These are phyloP conservation scores for Callyntrura sp. DNA, from an alignment of 2,888 invertebrate genomes.

Conservation along the genomic window DNA sequence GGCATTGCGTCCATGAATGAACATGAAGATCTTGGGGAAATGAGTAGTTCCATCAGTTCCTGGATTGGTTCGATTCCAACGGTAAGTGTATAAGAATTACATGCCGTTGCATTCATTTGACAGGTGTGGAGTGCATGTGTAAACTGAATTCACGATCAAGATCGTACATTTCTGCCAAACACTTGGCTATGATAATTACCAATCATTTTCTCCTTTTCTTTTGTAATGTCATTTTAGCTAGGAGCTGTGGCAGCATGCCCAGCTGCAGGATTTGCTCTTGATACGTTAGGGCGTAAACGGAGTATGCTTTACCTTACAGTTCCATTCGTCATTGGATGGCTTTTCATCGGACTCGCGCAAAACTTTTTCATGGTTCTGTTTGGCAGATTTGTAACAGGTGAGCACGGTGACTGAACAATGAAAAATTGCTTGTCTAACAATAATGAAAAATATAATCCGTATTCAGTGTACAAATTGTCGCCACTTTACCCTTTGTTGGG, in stretches of 20 bases:
- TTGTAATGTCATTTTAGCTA: conserved; percentile 83
- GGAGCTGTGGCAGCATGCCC: conserved; percentile 82
- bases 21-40: conserved; percentile 69
- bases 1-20: conserved; percentile 70
- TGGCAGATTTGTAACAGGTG: conserved; percentile 85
- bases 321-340: conserved; percentile 85
- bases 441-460: no score
- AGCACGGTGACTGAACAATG: no score
- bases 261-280: conserved; percentile 83
- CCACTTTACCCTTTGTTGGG: no score
- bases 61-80: conserved; percentile 87
- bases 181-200: no score
- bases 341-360: conserved; percentile 84
- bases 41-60: conserved; percentile 87
- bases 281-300: conserved; percentile 80
- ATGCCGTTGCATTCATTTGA: no score
- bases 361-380: conserved; percentile 85
- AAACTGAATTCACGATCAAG: no score
- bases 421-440: no score
- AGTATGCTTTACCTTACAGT: conserved; percentile 83
- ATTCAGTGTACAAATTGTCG: no score
- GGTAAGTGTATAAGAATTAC: conserved; percentile 69
- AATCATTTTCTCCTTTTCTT: conserved; percentile 22
- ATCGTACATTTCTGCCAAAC: no score
- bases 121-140: no score